phyloP scores from a whole-genome alignment of 2,888 invertebrate species.

The Epicampocera succincta region DNA sequence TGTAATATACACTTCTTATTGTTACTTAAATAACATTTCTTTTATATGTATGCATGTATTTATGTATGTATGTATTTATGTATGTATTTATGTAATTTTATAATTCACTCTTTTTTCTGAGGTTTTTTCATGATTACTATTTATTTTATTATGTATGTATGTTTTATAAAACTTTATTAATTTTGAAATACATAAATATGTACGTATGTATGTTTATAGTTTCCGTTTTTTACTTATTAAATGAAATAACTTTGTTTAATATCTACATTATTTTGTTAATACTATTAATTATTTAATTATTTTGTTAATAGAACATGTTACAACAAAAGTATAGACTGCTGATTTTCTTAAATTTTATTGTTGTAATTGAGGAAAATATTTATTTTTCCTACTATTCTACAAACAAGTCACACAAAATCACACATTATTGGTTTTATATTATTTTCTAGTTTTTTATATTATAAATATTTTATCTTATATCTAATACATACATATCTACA shows the following conservation, averaged over 20 bases:
- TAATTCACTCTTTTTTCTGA: conserved; percentile 37
- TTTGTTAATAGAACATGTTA: no score
- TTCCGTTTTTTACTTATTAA: conserved; percentile 10
- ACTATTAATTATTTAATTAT: no score
- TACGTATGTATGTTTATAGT: conserved; percentile 23
- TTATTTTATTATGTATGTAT: no score
- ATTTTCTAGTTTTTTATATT: neutral
- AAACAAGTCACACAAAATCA: conserved; percentile 35
- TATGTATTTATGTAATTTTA: conserved; percentile 30
- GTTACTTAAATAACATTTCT: conserved; percentile 40
- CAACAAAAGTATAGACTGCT: conserved; percentile 25
- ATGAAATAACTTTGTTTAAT: conserved; percentile 19
- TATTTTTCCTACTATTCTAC: neutral
- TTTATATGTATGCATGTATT: conserved; percentile 45
- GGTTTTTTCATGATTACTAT: neutral
- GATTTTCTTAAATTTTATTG: neutral
- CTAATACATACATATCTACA: no score
- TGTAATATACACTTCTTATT: conserved; percentile 59
- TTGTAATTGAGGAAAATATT: conserved; percentile 1
- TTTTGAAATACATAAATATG: conserved; percentile 19
- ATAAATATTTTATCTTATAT: no score
- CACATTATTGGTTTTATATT: conserved; percentile 3
- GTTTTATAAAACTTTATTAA: no score
- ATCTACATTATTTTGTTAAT: conserved; percentile 9
- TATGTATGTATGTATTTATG: no score